phyloP scores from a whole-genome alignment of 2,888 invertebrate species.

The Morpho deidamia region DNA sequence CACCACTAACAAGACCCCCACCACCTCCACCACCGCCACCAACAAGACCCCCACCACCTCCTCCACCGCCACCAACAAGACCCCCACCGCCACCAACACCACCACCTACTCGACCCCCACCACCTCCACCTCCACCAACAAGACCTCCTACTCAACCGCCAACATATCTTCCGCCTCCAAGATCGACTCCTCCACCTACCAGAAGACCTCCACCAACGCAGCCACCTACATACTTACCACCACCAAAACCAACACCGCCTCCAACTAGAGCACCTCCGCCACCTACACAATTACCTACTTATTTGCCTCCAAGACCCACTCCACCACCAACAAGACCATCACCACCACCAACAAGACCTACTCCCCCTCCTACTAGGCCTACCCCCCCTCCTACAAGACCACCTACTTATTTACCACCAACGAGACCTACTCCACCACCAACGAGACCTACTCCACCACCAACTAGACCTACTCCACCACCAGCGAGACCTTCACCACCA shows the following conservation, averaged over 20 bases:
- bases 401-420: slow-evolving; percentile 13
- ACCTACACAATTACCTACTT: slow-evolving; percentile 10
- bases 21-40: background rate
- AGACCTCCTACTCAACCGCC: slow-evolving; percentile 7
- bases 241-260: slow-evolving; percentile 1
- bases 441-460: slow-evolving; percentile 17
- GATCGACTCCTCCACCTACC: background rate
- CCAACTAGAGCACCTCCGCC: slow-evolving; percentile 15
- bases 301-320: slow-evolving; percentile 17
- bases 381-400: slow-evolving; percentile 1
- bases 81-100: slow-evolving; percentile 5
- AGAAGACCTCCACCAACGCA: slow-evolving; percentile 9
- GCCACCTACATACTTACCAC: slow-evolving; percentile 9
- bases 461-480: slow-evolving; percentile 18
- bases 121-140: slow-evolving; percentile 17
- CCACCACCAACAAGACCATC: slow-evolving; percentile 10
- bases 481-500: slow-evolving; percentile 13
- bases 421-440: slow-evolving; percentile 20
- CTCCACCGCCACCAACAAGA: background rate
- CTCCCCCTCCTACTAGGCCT: background rate
- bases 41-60: slow-evolving; percentile 9
- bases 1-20: background rate
- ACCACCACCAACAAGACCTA: slow-evolving; percentile 10
- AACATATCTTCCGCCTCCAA: slow-evolving; percentile 3
- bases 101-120: slow-evolving; percentile 35